Conservation (phyloP, 2,888 invertebrate species). For the Arctia plantaginis region DNA sequence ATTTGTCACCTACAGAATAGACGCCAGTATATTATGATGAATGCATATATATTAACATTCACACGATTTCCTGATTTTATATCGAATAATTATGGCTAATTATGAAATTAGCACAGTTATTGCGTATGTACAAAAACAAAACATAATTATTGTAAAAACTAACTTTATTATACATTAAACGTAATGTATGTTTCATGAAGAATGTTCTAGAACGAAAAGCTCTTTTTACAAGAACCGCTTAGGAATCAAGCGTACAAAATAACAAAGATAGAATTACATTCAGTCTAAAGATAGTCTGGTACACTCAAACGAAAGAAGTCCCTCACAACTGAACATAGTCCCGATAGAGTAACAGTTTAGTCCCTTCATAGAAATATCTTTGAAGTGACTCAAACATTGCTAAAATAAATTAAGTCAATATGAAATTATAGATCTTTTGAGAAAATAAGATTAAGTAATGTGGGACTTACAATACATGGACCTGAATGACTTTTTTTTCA, state of each 20-base stretch:
- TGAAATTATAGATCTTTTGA: neutral
- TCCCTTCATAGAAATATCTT: neutral
- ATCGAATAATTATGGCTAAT: neutral
- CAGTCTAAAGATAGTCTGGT: neutral
- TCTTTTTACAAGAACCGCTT: neutral
- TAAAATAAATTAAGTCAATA: neutral
- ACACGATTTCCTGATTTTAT: neutral
- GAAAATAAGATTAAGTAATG: neutral
- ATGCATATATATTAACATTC: neutral
- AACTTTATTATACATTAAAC: neutral
- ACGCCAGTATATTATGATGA: neutral
- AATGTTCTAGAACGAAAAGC: neutral
- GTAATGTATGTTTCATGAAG: neutral
- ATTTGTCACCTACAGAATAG: neutral
- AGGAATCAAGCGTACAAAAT: neutral
- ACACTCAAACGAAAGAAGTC: too few species aligned
- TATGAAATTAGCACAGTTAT: neutral
- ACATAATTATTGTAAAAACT: neutral
- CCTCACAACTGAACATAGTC: neutral
- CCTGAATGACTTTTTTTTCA: neutral
- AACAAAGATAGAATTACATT: neutral
- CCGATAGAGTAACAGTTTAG: neutral
- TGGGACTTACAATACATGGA: neutral
- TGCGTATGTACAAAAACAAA: conserved; percentile 1
- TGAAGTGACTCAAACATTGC: neutral